phyloP scores from a whole-genome alignment of 2,888 invertebrate species.

The Synanthedon tipuliformis region DNA sequence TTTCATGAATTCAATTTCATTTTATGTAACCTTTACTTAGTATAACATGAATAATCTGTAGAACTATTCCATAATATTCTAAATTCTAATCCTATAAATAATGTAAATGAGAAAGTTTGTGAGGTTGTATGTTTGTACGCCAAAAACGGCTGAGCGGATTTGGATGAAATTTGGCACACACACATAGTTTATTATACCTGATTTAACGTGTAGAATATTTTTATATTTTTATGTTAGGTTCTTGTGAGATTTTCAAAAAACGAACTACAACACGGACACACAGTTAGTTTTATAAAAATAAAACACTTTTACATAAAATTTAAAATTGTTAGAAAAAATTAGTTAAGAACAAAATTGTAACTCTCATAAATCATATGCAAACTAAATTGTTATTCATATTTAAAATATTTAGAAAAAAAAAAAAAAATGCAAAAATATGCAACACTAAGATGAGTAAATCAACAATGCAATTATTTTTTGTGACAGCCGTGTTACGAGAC shows the following conservation, averaged over 20 bases:
- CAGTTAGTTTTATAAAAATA: not conserved
- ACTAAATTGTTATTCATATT: not conserved
- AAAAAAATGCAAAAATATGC: slow-evolving; percentile 21
- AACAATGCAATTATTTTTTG: slow-evolving; percentile 61
- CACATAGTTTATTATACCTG: too few species aligned
- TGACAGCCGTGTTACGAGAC: slow-evolving; percentile 65
- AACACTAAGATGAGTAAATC: slow-evolving; percentile 52
- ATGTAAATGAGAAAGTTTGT: too few species aligned
- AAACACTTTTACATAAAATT: not conserved
- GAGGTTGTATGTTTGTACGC: too few species aligned
- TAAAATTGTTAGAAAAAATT: not conserved
- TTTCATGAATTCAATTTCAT: too few species aligned
- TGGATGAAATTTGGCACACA: too few species aligned
- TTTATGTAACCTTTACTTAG: too few species aligned
- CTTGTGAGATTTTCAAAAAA: not conserved
- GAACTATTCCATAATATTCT: too few species aligned
- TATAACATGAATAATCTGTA: too few species aligned
- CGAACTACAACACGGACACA: not conserved
- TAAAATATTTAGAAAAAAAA: not conserved
- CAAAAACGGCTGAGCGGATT: too few species aligned
- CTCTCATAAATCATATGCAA: not conserved
- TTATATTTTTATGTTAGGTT: too few species aligned
- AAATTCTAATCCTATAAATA: too few species aligned
- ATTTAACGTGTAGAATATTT: too few species aligned
- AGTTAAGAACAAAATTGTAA: not conserved